These are phyloP conservation scores for Latrodectus geometricus DNA, from an alignment of 1,140 invertebrate genomes.

Conservation along the genomic window DNA sequence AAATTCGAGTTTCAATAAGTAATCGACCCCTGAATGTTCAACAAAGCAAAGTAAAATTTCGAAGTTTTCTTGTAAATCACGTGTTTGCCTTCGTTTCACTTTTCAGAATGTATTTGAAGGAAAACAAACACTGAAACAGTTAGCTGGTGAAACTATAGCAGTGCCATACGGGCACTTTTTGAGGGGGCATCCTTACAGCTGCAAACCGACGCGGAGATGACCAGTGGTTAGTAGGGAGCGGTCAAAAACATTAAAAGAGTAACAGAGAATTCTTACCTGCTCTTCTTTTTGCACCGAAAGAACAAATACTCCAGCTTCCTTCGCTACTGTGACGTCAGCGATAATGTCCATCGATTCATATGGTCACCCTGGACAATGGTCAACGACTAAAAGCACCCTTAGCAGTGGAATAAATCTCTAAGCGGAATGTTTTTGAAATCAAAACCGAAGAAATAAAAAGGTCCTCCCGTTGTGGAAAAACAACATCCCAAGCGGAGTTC, in stretches of 20 bases:
- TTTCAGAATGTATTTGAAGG: background rate
- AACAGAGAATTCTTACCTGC: conserved; percentile 20
- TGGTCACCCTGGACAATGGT: background rate
- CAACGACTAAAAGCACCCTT: background rate
- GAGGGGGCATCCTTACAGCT: conserved; percentile 19
- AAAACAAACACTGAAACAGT: background rate
- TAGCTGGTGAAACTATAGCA: conserved; percentile 14
- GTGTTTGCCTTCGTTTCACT: background rate
- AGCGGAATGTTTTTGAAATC: background rate
- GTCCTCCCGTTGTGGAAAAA: conserved; percentile 28
- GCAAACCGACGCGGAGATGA: conserved; percentile 3
- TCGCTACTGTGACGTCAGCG: background rate
- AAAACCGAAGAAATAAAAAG: background rate
- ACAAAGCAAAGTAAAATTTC: too few species aligned
- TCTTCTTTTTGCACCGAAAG: background rate
- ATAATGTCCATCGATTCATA: background rate
- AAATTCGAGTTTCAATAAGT: too few species aligned
- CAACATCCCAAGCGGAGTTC: conserved; percentile 54
- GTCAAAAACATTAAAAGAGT: conserved; percentile 39
- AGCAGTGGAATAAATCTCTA: background rate
- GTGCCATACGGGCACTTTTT: conserved; percentile 28
- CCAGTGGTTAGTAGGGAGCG: conserved; percentile 15
- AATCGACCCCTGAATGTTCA: too few species aligned
- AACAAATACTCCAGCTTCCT: conserved; percentile 4
- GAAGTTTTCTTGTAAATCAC: background rate